Base-by-base conservation (phyloP, 2,113 vertebrate genomes). In the Sciurus niger region DNA sequence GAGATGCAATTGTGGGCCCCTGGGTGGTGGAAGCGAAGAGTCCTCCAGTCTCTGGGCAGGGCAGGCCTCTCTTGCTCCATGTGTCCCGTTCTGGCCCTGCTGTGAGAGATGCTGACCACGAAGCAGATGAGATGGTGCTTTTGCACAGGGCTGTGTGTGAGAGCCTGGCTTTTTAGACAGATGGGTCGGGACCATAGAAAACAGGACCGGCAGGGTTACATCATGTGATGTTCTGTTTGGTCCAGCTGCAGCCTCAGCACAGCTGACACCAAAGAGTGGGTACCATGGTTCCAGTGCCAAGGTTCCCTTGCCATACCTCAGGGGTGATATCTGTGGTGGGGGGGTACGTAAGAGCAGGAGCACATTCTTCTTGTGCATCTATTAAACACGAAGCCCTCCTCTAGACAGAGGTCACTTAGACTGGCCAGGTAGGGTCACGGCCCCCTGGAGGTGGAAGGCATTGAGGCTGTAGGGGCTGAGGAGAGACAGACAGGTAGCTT, bases 61-160 rank as follows among this genome's bases (percentile, higher is more conserved):
- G 43, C 55, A 46, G 60, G 14, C 18, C 17, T 5, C 34, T 72
- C 58, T 20, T 28, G 48, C n/a, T 48, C 70, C 20, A 1, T 2
- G 4, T 3, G 7, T 11, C 43, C 22, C 6, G 7, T 22, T 65
- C 32, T 30, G n/a, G 3, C 37, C 68, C 76, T 40, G 34, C 22
- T 2, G 4, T 10, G 51, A 43, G 85, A 73, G n/a, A 34, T 6
- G 28, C 48, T 84, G 80, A 13, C 9, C 8, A 7, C 40, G 13
- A 32, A 14, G 1, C 30, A 55, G 37, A 51, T 53, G 22, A 53
- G 10, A 17, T 6, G 6, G 13, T 3, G 18, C 20, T n/a, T 20
- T 0, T 13, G 3, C 2, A 1, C 8, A 8, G 30, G 12, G 43
- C 34, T 67, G 48, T 55, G 11, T 7, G 2, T 0, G 28, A 58